Base-by-base conservation (phyloP, 2,888 invertebrate species). In the Pseudococcus jackbeardsleyi region DNA sequence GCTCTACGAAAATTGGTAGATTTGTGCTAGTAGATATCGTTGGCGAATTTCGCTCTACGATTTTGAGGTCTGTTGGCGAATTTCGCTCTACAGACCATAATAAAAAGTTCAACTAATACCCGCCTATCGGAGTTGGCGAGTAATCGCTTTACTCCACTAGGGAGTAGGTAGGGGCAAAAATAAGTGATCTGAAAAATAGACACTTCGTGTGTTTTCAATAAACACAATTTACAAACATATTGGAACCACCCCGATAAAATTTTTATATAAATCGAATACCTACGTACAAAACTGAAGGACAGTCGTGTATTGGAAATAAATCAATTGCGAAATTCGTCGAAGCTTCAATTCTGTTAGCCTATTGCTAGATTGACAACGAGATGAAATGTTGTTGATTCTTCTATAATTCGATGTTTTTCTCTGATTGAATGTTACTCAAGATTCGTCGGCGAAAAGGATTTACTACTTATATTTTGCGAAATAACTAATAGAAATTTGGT, bases 341-440 rank as follows among this genome's bases (percentile, higher is more conserved):
- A 33, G 72, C 72, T 72, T 33, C 33, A 72, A 72, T 72, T 72
- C 9, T 8, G 15, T 11, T 64, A 19, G n/a, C 3, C 15, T 33
- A 42, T 33, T 5, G 42, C 42, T 42, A 42, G 15, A 46, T 82
- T 82, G 79, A 46, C 39, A 82, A 42, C 42, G n/a, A 82, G 79
- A 82, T 82, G 22, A 82, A 82, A 82, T 46, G 46, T 79, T 42
- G 79, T 42, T 46, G 79, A 82, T 46, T 82, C 79, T 82, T 46
- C 42, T 82, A 46, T 82, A 82, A 82, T 82, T 82, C 46, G 79
- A 82, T 82, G 46, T 82, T 82, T 79, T 82, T 82, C 79, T 46
- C 19, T 82, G 79, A 82, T 82, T 82, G 79, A 82, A 82, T 82
- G 46, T 46, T 46, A 82, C 46, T n/a, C 79, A 4, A 19, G 79